Base-by-base conservation (phyloP, 1,140 invertebrate genomes). In the Drosophila varians region DNA sequence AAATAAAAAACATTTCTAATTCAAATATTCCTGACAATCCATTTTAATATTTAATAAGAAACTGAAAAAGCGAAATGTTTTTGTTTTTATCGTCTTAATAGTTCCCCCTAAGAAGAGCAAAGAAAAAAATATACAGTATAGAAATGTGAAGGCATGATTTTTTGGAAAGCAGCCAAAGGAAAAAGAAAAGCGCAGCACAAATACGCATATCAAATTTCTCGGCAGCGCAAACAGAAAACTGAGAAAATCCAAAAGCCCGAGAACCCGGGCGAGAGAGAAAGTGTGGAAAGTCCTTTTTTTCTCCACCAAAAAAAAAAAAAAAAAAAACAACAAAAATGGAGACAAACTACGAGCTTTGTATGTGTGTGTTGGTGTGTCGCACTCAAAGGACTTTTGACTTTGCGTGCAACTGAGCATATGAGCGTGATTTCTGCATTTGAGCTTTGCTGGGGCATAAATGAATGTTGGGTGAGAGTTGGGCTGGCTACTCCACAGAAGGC, bases 401-500 rank as follows among this genome's bases (percentile, higher is more conserved):
- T 87, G 77, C 77, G 62, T 77, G 69, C 83, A 87, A 87, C 64
- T 83, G 83, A 87, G 83, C 82, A 87, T 82, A 88, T 87, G 83
- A 87, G 83, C 77, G 83, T 88, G 83, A 83, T 87, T 87, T 87
- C 68, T 80, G 80, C 82, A 87, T 86, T 86, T 84, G 79, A 76
- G 80, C 71, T 77, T 74, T 66, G 51, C 68, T 26, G 61, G 31
- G 28, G 55, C 76, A 79, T 74, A 69, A 74, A 64, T 66, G 71
- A 70, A 75, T 56, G 61, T 54, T 5, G 42, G 47, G 16, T 1
- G 7, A 14, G 9, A 12, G 42, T 0, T 5, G 34, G n/a, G 21
- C 7, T 21, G 47, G 53, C 4, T 36, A 38, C 14, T 18, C 14
- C 14, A 16, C 14, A 9, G 38, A 42, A 18, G 16, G 46, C 53